These are phyloP conservation scores for Drosophila trichaetosa DNA, from an alignment of 2,888 invertebrate genomes.

Conservation along the genomic window DNA sequence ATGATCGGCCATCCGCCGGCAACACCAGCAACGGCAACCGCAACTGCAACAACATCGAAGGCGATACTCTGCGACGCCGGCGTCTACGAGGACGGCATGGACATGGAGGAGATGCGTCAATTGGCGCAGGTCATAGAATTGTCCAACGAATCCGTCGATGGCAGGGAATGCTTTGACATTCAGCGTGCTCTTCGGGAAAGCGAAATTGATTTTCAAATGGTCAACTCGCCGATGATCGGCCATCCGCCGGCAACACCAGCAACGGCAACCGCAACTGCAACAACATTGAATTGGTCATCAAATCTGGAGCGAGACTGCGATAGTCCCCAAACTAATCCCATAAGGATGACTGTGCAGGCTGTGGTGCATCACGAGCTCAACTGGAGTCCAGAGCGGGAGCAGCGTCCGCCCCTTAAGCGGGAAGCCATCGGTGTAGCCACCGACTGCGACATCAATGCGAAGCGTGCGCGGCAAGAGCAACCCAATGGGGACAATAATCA, in stretches of 20 bases:
- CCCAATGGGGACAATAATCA: slow-evolving; percentile 16
- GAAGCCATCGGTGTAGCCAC: not conserved
- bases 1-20: no score
- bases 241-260: not conserved
- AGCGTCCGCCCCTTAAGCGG: slow-evolving; percentile 2
- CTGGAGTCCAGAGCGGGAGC: slow-evolving; percentile 65
- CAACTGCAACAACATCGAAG: no score
- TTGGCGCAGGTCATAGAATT: no score
- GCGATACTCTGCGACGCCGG: no score
- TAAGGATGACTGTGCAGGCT: slow-evolving; percentile 57
- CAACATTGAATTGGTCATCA: not conserved
- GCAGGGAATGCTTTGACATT: no score
- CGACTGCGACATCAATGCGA: slow-evolving; percentile 2
- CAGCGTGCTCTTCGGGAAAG: no score
- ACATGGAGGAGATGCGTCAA: no score
- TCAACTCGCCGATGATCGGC: slow-evolving; percentile 75
- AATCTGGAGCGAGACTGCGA: slow-evolving; percentile 26
- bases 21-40: no score
- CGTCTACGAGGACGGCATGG: no score
- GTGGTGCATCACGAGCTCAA: slow-evolving; percentile 74
- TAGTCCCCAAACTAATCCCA: slow-evolving; percentile 51
- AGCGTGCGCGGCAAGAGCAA: slow-evolving; percentile 16
- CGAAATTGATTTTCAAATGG: no score
- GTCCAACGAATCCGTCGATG: no score
- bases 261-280: not conserved